phyloP scores from a whole-genome alignment of 2,797 vertebrate species.

The Garrulus glandarius region DNA sequence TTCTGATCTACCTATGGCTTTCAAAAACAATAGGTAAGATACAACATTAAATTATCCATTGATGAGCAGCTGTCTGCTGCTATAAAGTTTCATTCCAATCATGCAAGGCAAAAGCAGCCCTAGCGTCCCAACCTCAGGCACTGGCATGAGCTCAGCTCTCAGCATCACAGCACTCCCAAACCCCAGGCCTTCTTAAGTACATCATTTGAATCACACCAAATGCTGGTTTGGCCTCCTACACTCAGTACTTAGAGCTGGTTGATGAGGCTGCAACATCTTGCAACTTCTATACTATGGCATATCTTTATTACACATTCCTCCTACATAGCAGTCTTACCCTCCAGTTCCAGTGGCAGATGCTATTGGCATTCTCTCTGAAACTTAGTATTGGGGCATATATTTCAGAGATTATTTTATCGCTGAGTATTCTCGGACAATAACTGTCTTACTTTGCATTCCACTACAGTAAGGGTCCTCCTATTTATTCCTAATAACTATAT shows the following conservation, averaged over 20 bases:
- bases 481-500: background rate
- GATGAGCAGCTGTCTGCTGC: background rate
- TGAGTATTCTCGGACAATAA: background rate
- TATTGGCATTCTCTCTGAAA: background rate
- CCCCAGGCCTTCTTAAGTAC: background rate
- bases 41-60: background rate
- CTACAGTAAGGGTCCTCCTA: background rate
- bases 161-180: background rate
- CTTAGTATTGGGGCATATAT: background rate
- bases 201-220: background rate
- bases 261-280: constrained; percentile 25
- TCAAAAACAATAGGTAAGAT: background rate
- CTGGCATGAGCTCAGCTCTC: background rate
- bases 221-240: background rate
- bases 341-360: background rate
- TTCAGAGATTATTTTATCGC: background rate
- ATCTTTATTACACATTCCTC: constrained; percentile 31
- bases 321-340: background rate
- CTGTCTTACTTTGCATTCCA: background rate
- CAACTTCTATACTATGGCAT: background rate
- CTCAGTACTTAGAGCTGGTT: background rate
- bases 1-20: background rate
- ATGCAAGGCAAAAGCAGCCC: background rate
- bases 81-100: background rate
- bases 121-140: background rate